Evolutionary conservation across 2,888 invertebrate species (phyloP).

Genomic region (Psococerastis gibbosa): DNA sequence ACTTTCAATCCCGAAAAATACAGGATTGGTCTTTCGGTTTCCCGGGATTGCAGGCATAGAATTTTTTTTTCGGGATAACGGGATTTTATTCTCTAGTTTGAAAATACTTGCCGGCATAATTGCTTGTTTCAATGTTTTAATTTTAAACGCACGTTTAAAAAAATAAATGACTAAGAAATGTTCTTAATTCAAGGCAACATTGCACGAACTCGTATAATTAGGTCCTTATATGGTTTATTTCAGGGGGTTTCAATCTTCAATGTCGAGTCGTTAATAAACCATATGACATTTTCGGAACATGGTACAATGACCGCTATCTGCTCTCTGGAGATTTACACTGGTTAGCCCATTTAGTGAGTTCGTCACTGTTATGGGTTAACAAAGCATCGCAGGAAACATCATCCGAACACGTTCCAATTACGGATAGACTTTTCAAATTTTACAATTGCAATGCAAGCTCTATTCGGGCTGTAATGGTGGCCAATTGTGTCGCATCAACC

Average conservation of each 20-base stretch:
- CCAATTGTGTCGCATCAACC: conserved; percentile 38
- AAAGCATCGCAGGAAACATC: conserved; percentile 55
- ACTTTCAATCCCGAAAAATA: too few relatives aligned
- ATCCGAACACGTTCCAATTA: conserved; percentile 59
- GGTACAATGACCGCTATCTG: conserved; percentile 65
- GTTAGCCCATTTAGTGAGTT: conserved; percentile 53
- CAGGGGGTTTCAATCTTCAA: conserved; percentile 47
- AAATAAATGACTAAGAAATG: too few relatives aligned
- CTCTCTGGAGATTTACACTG: conserved; percentile 65
- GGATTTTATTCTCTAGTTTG: too few relatives aligned
- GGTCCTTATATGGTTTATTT: too few relatives aligned
- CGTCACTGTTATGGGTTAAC: conserved; percentile 59
- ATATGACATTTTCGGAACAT: conserved; percentile 76
- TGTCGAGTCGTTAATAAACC: conserved; percentile 64
- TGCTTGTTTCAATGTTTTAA: too few relatives aligned
- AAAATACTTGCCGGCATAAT: too few relatives aligned
- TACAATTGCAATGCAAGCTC: conserved; percentile 66
- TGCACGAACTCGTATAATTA: too few relatives aligned
- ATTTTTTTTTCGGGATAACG: too few relatives aligned
- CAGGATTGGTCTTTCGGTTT: too few relatives aligned
- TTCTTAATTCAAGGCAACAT: too few relatives aligned
- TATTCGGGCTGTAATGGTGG: conserved; percentile 55
- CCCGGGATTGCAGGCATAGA: too few relatives aligned
- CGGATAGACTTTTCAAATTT: conserved; percentile 49
- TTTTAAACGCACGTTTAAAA: too few relatives aligned